phyloP scores from a whole-genome alignment of 2,113 vertebrate genomes.

The Centropus bengalensis region DNA sequence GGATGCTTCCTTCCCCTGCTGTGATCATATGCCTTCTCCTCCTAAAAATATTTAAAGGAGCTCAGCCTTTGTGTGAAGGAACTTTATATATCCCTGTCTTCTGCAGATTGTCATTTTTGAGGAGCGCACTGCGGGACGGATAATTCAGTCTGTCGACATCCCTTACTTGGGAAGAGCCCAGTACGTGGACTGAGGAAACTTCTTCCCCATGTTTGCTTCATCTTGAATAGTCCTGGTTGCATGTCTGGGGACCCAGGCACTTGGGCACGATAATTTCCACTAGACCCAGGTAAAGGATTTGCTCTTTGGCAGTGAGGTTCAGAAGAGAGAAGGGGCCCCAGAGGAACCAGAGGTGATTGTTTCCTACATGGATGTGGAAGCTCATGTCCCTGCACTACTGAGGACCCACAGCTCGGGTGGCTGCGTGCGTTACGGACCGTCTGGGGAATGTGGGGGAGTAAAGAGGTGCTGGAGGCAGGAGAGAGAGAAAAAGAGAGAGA shows the following conservation, averaged over 20 bases:
- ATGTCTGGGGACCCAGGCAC: slow-evolving; percentile 32
- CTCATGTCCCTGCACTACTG: not conserved
- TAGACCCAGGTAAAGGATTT: slow-evolving; percentile 12
- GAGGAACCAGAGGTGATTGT: not conserved
- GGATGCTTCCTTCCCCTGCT: not conserved
- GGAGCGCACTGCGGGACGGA: slow-evolving; percentile 83
- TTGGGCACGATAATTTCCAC: not conserved
- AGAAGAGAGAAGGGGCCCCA: not conserved
- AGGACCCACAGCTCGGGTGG: not conserved
- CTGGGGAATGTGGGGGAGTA: not conserved
- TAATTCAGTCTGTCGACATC: slow-evolving; percentile 83
- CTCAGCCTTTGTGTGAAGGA: not conserved
- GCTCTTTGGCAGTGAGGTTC: slow-evolving; percentile 1
- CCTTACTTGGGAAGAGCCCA: slow-evolving; percentile 86
- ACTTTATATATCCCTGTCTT: not conserved
- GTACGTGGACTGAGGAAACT: slow-evolving; percentile 72
- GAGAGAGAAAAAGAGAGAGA: no score
- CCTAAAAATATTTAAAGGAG: no score
- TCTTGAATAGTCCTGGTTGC: slow-evolving; percentile 8
- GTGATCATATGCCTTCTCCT: not conserved
- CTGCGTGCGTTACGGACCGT: not conserved
- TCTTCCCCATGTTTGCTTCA: not conserved
- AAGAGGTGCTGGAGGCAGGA: not conserved
- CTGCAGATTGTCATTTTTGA: slow-evolving; percentile 90
- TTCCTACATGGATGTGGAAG: not conserved